Evolutionary conservation across 2,113 vertebrate genomes (phyloP), one percentile per base, ranked within the genome.

Genomic region (Sporophila hypoxantha): DNA sequence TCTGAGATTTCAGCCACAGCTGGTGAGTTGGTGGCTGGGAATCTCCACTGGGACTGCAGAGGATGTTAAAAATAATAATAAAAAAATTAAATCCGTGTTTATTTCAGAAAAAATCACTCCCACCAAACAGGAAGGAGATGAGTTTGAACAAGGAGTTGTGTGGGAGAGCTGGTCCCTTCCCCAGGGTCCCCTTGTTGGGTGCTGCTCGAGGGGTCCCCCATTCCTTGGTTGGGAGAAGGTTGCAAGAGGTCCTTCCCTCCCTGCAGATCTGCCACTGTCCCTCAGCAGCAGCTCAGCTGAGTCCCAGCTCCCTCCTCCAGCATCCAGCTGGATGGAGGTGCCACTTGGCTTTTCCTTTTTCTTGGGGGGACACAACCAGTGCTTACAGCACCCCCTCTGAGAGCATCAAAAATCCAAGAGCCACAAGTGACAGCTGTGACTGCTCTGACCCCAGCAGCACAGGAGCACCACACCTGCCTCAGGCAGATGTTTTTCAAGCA

Each of bases 111-210:
- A 41, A 55, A 22, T 36, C 34, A 12, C 26, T 49, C 12, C 18
- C 5, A 3, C 26, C 41, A 61, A 46, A 47, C 3, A 27, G 8
- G 26, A 46, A 34, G 41, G 61, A 0, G 1, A 37, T 3, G 2
- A 14, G 5, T 30, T 34, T 47, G 57, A 65, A 8, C 9, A 30
- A 37, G 29, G 30, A 46, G 14, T 37, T 0, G 0, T 6, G 3
- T 42, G 62, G 62, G 47, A 32, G 12, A 37, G 42, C 12, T 5
- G 2, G 12, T 36, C 30, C 34, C 17, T 16, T 61, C 6, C 3
- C 19, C 73, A 12, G 12, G 26, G 23, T 10, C 27, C 29, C 32
- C 65, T 62, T 5, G 1, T 29, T 1, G 6, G 37, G 37, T 27
- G 22, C n/a, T 77, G 61, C 30, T 22, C 3, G 2, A n/a, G 23